Base-by-base conservation (phyloP, 2,888 invertebrate genomes). In the Nomada fucata region DNA sequence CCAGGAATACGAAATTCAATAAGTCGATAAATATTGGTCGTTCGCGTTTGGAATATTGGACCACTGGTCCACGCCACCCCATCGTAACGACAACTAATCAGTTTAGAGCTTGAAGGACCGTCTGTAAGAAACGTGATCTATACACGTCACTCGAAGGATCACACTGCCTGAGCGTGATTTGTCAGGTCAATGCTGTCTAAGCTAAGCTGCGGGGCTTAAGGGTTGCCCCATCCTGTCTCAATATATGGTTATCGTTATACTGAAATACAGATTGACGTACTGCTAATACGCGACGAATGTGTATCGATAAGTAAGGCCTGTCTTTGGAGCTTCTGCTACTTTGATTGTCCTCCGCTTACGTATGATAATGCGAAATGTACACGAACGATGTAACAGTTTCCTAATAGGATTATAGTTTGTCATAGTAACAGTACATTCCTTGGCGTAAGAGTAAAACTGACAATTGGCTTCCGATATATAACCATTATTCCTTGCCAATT, bases 51-150 rank as follows among this genome's bases (percentile, higher is more conserved):
- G 9, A 44, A 7, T n/a, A 15, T 4, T 15, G 9, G 44, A 15
- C 42, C 11, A 10, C 47, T 4, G 18, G 36, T 13, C 29, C 9
- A 18, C 2, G 18, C 2, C 2, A 7, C 23, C 15, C 15, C 2
- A 23, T 2, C 11, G 57, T 13, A n/a, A 26, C 11, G 18, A 7
- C 47, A 2, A 2, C 4, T 15, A 26, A 69, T 69, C 15, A 59
- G 9, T 59, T 69, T n/a, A 47, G 23, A 23, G 68, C 1, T 57
- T 9, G 44, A 18, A 1, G 18, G 23, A 50, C 4, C 42, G 42
- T 68, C 47, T n/a, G n/a, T 59, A 69, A 69, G 69, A 59, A 69
- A 69, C 29, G 2, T 47, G 47, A 59, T 69, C 20, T 59, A 26
- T 59, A 69, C 9, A n/a, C 20, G 69, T 69, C 69, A 47, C 7